Percentiles rank a stretch among this genome's conserved stretches.
phyloP scores from a whole-genome alignment of 2,113 vertebrate species.

The Okapia johnstoni region DNA sequence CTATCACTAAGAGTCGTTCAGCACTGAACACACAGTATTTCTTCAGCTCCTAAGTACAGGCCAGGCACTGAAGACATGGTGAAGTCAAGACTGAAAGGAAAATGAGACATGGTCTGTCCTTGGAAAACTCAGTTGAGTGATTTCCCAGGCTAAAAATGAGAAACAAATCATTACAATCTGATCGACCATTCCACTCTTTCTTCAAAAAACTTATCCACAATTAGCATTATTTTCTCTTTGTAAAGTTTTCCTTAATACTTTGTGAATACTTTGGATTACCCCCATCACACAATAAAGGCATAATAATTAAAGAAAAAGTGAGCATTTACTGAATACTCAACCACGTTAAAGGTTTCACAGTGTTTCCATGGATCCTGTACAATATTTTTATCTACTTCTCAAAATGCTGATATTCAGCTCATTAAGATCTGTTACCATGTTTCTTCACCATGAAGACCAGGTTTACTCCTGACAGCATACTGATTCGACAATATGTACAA shows the following conservation, averaged over 20 bases:
- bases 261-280: slow-evolving; percentile 29
- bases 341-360: not conserved
- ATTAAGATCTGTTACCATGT: not conserved
- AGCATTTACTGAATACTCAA: slow-evolving; percentile 16
- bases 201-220: not conserved
- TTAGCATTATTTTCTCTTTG: not conserved
- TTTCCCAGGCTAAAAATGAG: not conserved
- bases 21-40: not conserved
- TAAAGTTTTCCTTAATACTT: slow-evolving; percentile 27
- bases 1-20: not conserved
- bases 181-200: not conserved
- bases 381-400: not conserved
- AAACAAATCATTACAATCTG: not conserved
- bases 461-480: not conserved
- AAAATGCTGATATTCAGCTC: not conserved
- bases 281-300: not conserved
- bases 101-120: not conserved
- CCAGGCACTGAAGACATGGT: not conserved
- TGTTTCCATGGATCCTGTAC: not conserved
- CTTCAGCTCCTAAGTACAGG: not conserved
- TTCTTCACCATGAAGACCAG: not conserved
- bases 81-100: not conserved
- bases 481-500: not conserved
- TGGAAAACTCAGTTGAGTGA: not conserved
- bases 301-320: slow-evolving; percentile 1